phyloP scores from a whole-genome alignment of 2,888 invertebrate species.

The Microctonus brassicae region DNA sequence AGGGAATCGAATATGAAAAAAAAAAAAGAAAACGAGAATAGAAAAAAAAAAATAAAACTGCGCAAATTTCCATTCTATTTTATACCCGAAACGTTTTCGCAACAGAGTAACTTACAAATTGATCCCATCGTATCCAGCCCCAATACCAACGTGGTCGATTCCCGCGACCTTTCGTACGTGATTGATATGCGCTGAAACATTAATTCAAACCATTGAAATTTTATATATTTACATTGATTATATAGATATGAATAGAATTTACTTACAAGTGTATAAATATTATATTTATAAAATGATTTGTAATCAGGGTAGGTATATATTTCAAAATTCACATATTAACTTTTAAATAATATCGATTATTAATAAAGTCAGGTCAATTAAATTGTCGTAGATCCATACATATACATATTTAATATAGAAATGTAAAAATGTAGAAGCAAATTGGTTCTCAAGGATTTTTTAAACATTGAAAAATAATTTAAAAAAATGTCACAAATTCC shows the following conservation, averaged over 20 bases:
- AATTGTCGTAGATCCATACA: too few relatives aligned
- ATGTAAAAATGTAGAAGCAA: too few relatives aligned
- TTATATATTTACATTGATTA: background rate
- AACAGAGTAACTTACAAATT: slow-evolving; percentile 83
- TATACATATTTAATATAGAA: too few relatives aligned
- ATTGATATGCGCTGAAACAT: slow-evolving; percentile 86
- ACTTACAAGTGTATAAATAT: background rate
- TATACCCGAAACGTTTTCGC: background rate
- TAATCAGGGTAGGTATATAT: too few relatives aligned
- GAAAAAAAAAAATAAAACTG: background rate
- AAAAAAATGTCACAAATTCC: too few relatives aligned
- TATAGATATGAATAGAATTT: background rate
- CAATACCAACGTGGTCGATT: slow-evolving; percentile 89
- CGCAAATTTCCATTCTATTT: background rate
- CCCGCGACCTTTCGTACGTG: slow-evolving; percentile 88
- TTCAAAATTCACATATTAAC: too few relatives aligned
- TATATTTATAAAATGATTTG: too few relatives aligned
- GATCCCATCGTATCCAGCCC: slow-evolving; percentile 91
- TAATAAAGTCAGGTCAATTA: too few relatives aligned
- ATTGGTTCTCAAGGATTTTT: too few relatives aligned
- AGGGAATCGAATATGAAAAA: background rate
- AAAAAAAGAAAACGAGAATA: background rate
- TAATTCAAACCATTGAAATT: slow-evolving; percentile 32
- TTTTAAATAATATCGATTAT: too few relatives aligned
- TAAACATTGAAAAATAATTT: too few relatives aligned